Evolutionary conservation across 2,113 vertebrate genomes (phyloP).

Genomic region (Theristicus caerulescens): DNA sequence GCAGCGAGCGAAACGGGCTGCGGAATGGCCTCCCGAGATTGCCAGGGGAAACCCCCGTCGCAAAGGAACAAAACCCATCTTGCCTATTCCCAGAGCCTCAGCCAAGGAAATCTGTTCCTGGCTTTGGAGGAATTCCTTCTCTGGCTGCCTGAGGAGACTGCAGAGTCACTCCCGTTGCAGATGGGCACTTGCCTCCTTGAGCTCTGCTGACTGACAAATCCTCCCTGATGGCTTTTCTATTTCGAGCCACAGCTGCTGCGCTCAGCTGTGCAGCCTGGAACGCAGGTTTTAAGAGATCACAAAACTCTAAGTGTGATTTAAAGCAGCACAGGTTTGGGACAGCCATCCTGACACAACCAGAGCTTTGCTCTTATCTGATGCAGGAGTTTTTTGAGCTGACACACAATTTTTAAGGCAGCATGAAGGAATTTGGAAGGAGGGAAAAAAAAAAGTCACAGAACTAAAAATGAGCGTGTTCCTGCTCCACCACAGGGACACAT

Average conservation of each 20-base stretch:
- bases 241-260: neutral
- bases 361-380: neutral
- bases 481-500: neutral
- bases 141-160: neutral
- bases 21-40: neutral
- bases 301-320: neutral
- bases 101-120: neutral
- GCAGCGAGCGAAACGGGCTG: neutral
- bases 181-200: neutral
- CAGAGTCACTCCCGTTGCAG: neutral
- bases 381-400: neutral
- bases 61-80: neutral
- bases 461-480: neutral
- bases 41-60: neutral
- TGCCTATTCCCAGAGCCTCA: neutral
- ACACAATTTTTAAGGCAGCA: neutral
- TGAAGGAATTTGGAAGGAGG: neutral
- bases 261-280: neutral
- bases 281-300: neutral
- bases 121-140: neutral
- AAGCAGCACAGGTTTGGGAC: neutral
- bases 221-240: neutral
- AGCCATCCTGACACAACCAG: neutral
- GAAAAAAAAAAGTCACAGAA: neutral
- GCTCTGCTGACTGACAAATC: neutral